Percentiles rank a stretch among this genome's conserved stretches.
These are phyloP conservation scores for Whitmania pigra DNA, from an alignment of 1,140 invertebrate species.

Conservation along the genomic window DNA sequence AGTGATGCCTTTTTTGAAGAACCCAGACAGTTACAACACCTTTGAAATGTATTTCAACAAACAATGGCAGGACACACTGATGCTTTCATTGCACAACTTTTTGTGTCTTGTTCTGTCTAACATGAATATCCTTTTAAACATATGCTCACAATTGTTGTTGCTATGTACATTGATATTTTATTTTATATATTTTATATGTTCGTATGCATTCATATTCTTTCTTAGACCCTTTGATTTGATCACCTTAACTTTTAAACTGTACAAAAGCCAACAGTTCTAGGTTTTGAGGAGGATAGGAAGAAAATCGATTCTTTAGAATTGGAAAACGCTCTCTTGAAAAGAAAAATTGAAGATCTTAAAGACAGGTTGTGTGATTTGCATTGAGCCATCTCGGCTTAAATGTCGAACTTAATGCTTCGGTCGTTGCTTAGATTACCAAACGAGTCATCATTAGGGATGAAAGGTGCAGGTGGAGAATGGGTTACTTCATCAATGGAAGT, in stretches of 20 bases:
- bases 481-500: too few relatives aligned
- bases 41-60: constrained; percentile 79
- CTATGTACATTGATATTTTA: too few relatives aligned
- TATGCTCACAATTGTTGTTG: too few relatives aligned
- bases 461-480: too few relatives aligned
- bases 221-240: neutral
- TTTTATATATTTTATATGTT: too few relatives aligned
- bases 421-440: too few relatives aligned
- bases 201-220: neutral
- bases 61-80: constrained; percentile 84
- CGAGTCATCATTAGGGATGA: too few relatives aligned
- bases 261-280: constrained; percentile 3
- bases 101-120: constrained; percentile 63
- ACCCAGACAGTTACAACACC: constrained; percentile 72
- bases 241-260: neutral
- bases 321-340: neutral
- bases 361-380: neutral
- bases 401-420: too few relatives aligned
- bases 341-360: neutral
- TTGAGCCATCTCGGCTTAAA: too few relatives aligned
- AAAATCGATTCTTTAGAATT: neutral
- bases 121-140: constrained; percentile 40
- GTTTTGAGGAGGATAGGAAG: neutral
- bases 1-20: constrained; percentile 79
- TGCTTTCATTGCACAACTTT: constrained; percentile 87